A percentile compares a stretch with the other conserved stretches of the same genome.
Evolutionary conservation across 1,140 invertebrate species (phyloP).

Genomic region (Macrocentrus cingulum): DNA sequence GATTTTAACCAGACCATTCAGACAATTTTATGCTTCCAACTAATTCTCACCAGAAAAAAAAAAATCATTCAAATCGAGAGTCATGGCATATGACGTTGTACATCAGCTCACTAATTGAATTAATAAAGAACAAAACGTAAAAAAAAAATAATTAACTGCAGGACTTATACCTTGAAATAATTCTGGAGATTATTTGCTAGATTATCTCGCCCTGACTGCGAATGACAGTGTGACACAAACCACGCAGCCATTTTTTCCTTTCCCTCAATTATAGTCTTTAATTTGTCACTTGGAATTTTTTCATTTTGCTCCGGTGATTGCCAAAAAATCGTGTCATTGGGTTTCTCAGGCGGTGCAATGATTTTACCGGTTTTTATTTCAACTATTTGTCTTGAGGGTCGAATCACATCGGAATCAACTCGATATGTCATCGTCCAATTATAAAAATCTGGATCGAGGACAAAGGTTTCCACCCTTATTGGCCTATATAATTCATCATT

Average conservation of each 20-base stretch:
- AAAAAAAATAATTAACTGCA: neutral
- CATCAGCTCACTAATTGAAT: too few species aligned
- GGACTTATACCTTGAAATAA: constrained; percentile 50
- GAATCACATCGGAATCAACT: constrained; percentile 14
- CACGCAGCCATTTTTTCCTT: constrained; percentile 58
- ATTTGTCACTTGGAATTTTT: neutral
- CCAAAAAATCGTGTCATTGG: neutral
- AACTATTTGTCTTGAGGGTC: constrained; percentile 2
- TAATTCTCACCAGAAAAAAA: too few species aligned
- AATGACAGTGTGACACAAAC: constrained; percentile 65
- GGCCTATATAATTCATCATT: constrained; percentile 1
- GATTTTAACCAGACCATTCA: too few species aligned
- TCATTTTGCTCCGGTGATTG: neutral
- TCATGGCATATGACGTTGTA: too few species aligned
- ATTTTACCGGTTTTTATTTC: neutral
- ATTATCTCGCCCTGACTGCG: constrained; percentile 55
- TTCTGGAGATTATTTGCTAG: constrained; percentile 60
- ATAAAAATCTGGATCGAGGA: constrained; percentile 6
- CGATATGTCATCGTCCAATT: constrained; percentile 21
- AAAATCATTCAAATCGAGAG: too few species aligned
- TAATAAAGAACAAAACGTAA: too few species aligned
- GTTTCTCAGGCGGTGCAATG: constrained; percentile 1
- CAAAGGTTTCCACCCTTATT: neutral
- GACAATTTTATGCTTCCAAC: too few species aligned
- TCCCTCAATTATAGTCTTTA: constrained; percentile 14